Base-by-base conservation (phyloP, 2,113 vertebrate species). In the Zootoca vivipara region DNA sequence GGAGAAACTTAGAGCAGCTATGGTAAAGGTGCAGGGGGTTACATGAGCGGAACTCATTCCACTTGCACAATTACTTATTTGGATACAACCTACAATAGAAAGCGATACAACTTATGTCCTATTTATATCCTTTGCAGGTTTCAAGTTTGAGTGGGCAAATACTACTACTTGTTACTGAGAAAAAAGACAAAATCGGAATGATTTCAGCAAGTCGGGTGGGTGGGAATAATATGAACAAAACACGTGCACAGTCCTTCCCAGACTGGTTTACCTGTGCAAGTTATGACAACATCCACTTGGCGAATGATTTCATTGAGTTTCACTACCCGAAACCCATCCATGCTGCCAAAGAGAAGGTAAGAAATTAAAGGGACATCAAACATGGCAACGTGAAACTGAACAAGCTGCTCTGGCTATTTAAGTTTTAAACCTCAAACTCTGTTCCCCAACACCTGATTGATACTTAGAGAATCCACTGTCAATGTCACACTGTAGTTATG, bases 261-360 rank as follows among this genome's bases (percentile, higher is more conserved):
- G 9, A 22, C 28, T 73, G 22, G 38, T 73, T 77, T 97, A 99
- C 99, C 99, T 96, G 99, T 99, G 96, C 99, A 99, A 82, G 99
- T 99, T 96, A 99, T 99, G 92, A 99, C 98, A 33, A 99, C 97
- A 93, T 99, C 99, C 95, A 99, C 98, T 95, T 98, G 98, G 82
- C 99, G 98, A 92, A 99, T 98, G 77, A 99, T 98, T 92, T 99
- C 99, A 20, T 98, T 99, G 94, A 99, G 97, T 94, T 99, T 99
- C 92, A 99, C 98, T 93, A 99, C 98, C 93, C 98, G 97, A 95
- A 99, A 99, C 70, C 99, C 99, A 8, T 99, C 99, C 99, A 99
- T 99, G 96, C 99, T 99, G 97, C 30, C 24, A 85, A 79, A 88
- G 91, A 95, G 70, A 92, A 86, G 81, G 94, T 35, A 88, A 83